Percentiles rank a stretch among this genome's conserved stretches.
Evolutionary conservation across 2,113 vertebrate genomes (phyloP).

Genomic region (Oryzias javanicus): DNA sequence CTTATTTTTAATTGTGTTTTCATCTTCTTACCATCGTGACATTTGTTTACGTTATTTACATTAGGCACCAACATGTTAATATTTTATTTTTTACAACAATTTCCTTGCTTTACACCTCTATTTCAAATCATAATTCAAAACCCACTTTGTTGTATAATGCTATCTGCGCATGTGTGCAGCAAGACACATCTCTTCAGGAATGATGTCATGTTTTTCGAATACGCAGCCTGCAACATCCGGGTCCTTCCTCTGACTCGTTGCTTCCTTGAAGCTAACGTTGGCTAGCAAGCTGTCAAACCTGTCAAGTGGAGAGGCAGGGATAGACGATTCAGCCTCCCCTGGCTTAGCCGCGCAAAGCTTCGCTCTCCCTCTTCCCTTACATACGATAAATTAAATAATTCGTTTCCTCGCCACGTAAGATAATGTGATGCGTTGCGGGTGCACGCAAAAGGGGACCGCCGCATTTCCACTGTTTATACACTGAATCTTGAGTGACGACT

Average conservation of each 20-base stretch:
- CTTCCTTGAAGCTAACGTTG: conserved; percentile 61
- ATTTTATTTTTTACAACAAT: too few relatives aligned
- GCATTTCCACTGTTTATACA: conserved; percentile 67
- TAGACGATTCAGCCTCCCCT: conserved; percentile 69
- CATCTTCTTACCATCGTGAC: too few relatives aligned
- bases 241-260: conserved; percentile 45
- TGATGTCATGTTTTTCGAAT: conserved; percentile 77
- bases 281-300: conserved; percentile 70
- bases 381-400: conserved; percentile 32
- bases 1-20: too few relatives aligned
- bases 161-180: conserved; percentile 1
- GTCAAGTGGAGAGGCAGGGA: conserved; percentile 71
- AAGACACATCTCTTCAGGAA: conserved; percentile 30
- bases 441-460: conserved; percentile 66
- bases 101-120: not conserved
- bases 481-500: conserved; percentile 60
- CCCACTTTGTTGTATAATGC: not conserved
- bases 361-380: conserved; percentile 14
- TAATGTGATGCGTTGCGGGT: conserved; percentile 73
- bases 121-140: not conserved
- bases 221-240: conserved; percentile 79
- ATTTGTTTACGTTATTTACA: too few relatives aligned
- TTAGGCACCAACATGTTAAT: too few relatives aligned
- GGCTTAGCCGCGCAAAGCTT: conserved; percentile 53
- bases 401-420: conserved; percentile 54